Evolutionary conservation across 2,113 vertebrate genomes (phyloP).

Genomic region (Caretta caretta): DNA sequence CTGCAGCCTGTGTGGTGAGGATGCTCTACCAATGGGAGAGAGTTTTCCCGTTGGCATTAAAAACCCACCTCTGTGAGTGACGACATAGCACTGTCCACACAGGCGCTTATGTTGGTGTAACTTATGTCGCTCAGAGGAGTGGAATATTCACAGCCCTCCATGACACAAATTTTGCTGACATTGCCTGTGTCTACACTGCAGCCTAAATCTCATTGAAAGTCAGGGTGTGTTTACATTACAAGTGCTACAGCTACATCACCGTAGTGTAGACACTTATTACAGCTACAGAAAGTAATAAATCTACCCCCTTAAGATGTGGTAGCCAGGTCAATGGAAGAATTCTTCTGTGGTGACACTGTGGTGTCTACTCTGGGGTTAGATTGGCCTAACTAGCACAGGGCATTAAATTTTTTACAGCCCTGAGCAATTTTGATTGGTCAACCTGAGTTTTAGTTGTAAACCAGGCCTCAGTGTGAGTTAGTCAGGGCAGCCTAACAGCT

Average conservation of each 20-base stretch:
- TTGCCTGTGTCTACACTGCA: too few relatives aligned
- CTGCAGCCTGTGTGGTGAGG: too few relatives aligned
- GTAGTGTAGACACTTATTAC: neutral
- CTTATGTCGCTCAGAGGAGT: too few relatives aligned
- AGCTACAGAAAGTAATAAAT: neutral
- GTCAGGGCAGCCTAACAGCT: neutral
- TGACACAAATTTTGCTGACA: too few relatives aligned
- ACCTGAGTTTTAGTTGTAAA: neutral
- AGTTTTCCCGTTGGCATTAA: too few relatives aligned
- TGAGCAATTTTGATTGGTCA: neutral
- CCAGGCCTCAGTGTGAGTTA: neutral
- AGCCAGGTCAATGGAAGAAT: neutral
- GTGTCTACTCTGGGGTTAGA: neutral
- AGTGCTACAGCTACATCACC: neutral
- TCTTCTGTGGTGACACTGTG: neutral
- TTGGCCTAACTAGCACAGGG: neutral
- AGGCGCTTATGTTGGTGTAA: too few relatives aligned
- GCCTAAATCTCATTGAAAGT: neutral
- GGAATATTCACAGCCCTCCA: too few relatives aligned
- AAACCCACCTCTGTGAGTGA: too few relatives aligned
- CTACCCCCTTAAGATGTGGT: neutral
- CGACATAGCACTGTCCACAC: too few relatives aligned
- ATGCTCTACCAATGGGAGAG: too few relatives aligned
- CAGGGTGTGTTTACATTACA: neutral
- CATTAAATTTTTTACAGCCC: neutral